Evolutionary conservation across 1,140 invertebrate species (phyloP).

Genomic region (Physella acuta): DNA sequence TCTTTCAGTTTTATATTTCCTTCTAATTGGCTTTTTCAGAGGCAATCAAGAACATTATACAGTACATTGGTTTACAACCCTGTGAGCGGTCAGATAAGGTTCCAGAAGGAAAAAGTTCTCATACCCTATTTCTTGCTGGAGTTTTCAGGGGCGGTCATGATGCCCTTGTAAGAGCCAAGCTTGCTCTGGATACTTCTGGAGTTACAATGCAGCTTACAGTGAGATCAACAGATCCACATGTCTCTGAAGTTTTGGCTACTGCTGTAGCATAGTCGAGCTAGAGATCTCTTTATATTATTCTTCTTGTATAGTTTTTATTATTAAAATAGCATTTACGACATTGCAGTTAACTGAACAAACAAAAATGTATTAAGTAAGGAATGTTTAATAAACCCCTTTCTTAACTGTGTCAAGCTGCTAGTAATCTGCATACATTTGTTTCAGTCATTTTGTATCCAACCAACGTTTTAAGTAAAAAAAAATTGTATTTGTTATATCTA

Average conservation of each 20-base stretch:
- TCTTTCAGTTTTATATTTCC: too few species aligned
- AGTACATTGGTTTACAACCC: slow-evolving; percentile 85
- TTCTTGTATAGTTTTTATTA: too few species aligned
- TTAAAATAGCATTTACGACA: too few species aligned
- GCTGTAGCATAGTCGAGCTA: slow-evolving; percentile 52
- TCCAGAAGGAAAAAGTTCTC: slow-evolving; percentile 77
- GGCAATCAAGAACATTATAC: slow-evolving; percentile 83
- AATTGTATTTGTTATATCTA: too few species aligned
- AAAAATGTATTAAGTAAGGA: too few species aligned
- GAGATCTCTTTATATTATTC: too few species aligned
- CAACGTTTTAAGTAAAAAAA: too few species aligned
- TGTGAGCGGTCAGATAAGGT: slow-evolving; percentile 84
- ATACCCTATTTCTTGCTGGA: slow-evolving; percentile 79
- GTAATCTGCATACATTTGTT: too few species aligned
- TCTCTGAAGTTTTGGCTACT: slow-evolving; percentile 76
- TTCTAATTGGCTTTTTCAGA: slow-evolving; percentile 61
- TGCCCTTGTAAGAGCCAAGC: slow-evolving; percentile 71
- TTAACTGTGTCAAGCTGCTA: too few species aligned
- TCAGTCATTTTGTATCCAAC: too few species aligned
- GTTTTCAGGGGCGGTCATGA: slow-evolving; percentile 87
- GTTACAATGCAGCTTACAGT: slow-evolving; percentile 75
- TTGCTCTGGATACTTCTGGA: slow-evolving; percentile 69
- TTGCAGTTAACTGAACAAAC: too few species aligned
- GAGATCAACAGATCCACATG: slow-evolving; percentile 64
- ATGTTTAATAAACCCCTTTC: too few species aligned